Evolutionary conservation across 2,888 invertebrate genomes (phyloP).

Genomic region (Drosophila dives): DNA sequence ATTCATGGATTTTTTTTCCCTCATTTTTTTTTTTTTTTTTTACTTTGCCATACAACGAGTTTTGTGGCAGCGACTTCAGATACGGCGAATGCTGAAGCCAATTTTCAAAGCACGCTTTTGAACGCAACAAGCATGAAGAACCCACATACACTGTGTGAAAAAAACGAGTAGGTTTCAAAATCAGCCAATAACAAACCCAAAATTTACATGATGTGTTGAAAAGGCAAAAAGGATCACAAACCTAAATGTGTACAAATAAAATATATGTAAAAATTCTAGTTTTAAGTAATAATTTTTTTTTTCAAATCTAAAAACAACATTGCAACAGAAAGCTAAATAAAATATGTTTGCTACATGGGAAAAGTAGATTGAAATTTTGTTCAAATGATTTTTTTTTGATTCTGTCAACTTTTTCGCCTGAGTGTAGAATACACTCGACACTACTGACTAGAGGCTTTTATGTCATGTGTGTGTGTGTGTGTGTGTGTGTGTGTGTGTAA

Average conservation of each 20-base stretch:
- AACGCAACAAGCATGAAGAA: constrained; percentile 60
- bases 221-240: neutral
- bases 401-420: neutral
- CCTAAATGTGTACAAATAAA: neutral
- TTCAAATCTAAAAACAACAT: neutral
- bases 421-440: constrained; percentile 1
- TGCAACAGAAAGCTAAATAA: neutral
- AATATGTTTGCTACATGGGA: neutral
- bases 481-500: constrained; percentile 40
- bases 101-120: constrained; percentile 66
- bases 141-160: constrained; percentile 13
- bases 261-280: neutral
- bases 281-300: neutral
- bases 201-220: neutral
- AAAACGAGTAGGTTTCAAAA: neutral
- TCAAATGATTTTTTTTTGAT: neutral
- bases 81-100: constrained; percentile 42
- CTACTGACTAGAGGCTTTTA: constrained; percentile 6
- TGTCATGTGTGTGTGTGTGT: constrained; percentile 18
- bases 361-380: neutral
- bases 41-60: constrained; percentile 18
- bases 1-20: neutral
- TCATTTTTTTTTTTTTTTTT: neutral
- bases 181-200: neutral
- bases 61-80: constrained; percentile 35